Percentiles rank a stretch among this genome's conserved stretches.
phyloP scores from a whole-genome alignment of 2,113 vertebrate genomes.

The Lepisosteus osseus region DNA sequence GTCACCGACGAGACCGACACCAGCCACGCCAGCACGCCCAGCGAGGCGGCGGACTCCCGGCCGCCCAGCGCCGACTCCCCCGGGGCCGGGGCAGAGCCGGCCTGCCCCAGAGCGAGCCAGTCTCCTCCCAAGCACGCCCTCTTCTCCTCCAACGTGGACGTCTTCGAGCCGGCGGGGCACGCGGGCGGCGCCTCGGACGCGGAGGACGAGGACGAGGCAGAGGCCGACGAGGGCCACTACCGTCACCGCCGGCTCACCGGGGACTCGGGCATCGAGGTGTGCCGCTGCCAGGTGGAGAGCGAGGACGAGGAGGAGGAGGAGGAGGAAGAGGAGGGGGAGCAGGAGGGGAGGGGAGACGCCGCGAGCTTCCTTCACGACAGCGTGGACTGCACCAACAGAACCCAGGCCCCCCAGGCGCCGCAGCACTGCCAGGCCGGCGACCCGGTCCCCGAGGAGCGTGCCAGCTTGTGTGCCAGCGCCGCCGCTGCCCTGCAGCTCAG shows the following conservation, averaged over 20 bases:
- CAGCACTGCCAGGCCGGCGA: background rate
- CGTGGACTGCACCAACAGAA: constrained; percentile 44
- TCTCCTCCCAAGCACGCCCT: constrained; percentile 43
- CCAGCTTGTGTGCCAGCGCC: constrained; percentile 20
- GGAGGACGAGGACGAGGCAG: constrained; percentile 44
- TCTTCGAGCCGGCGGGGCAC: constrained; percentile 40
- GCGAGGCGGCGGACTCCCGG: constrained; percentile 37
- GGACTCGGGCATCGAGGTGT: constrained; percentile 91
- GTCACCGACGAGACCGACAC: constrained; percentile 74
- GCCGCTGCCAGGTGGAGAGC: constrained; percentile 66
- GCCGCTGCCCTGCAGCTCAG: constrained; percentile 30
- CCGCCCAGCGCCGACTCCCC: constrained; percentile 33
- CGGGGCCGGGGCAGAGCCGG: constrained; percentile 32
- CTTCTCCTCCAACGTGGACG: constrained; percentile 56
- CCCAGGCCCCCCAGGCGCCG: constrained; percentile 30
- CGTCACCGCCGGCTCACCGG: constrained; percentile 83
- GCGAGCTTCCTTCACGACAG: constrained; percentile 52
- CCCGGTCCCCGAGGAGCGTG: constrained; percentile 22
- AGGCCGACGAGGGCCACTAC: constrained; percentile 66
- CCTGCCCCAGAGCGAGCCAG: constrained; percentile 22
- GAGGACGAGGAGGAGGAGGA: constrained; percentile 45
- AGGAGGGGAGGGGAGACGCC: constrained; percentile 30
- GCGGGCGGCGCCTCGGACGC: constrained; percentile 50
- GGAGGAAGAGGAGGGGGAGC: constrained; percentile 33
- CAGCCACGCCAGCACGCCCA: constrained; percentile 65